Base-by-base conservation (phyloP, 1,140 invertebrate species). In the Cyclina sinensis region DNA sequence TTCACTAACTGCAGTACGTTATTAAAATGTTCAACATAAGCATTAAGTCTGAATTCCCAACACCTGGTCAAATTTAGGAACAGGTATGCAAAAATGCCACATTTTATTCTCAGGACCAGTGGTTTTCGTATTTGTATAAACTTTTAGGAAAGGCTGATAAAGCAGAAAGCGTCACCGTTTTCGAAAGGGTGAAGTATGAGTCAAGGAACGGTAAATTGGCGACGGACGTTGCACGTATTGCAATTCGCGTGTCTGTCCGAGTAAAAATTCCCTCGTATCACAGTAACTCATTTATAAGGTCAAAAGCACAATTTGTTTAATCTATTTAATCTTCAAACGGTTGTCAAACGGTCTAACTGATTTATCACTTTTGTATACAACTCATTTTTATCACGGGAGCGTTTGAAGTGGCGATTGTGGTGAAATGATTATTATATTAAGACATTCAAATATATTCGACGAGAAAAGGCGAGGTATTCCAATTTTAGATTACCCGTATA, bases 191-290 rank as follows among this genome's bases (percentile, higher is more conserved):
- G 14, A 78, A 78, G 2, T 48, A 51, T 32, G 46, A 48, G 74
- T 54, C 74, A 78, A 78, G 14, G 43, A 51, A 51, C 46, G 11
- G 46, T 51, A 18, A 51, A 78, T 78, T 78, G 74, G 74, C 46
- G 74, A 78, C 74, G 14, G 27, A 78, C 46, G 30, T 4, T 30
- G 46, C 46, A 78, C 46, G 11, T 9, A 54, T 70, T 32, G 74
- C 74, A 78, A 78, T 78, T 78, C 46, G 74, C 74, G 74, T 78
- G 74, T 78, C 74, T 78, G 48, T 37, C 46, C 32, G 9, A 51
- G 21, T 51, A 43, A 51, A 18, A 54, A 78, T 78, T 7, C 21
- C 35, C 30, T 1, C 1, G 74, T 78, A 78, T 46, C 74, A 3
- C 27, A 16, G 74, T 32, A 51, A 78, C 74, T 78, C 30, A 27